Base-by-base conservation (phyloP, 2,888 invertebrate genomes). In the Trachelus stipa region DNA sequence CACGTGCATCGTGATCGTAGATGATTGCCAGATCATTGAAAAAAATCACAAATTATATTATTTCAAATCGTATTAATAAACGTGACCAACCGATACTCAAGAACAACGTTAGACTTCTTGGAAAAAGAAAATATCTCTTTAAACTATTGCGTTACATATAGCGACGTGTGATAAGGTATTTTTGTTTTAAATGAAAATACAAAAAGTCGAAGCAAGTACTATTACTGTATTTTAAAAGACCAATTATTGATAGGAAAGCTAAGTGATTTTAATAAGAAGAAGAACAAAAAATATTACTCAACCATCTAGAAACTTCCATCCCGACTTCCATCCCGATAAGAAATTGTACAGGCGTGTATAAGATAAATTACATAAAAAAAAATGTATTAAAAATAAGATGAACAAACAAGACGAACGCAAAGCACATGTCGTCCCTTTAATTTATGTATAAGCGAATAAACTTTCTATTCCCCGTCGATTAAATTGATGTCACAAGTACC, bases 391-490 rank as follows among this genome's bases (percentile, higher is more conserved):
- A 56, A 56, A 23, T 23, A 56, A 56, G 15, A 15, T 1, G 15
- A 23, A 40, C 15, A 15, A 15, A 15, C 15, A 40, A 40, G 15
- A 15, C 15, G 12, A 15, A 40, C 40, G 40, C 23, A 0, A 6
- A 40, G 23, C 0, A 23, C 9, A 56, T 23, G 9, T 23, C 23
- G 15, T 56, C 56, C 23, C 23, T 71, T 71, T 12, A 69, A 69
- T 77, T 77, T 34, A 12, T 4, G 12, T 12, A 12, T 56, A 74
- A 69, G 74, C 69, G 75, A 69, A 74, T 74, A 74, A 75, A 69
- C 77, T 74, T 77, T 77, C 40, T 71, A n/a, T 75, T 37, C 37
- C 30, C 69, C n/a, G 37, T 75, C 74, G 75, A 30, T 71, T 34
- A 69, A 33, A 74, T n/a, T 15, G 77, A 75, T 75, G 23, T 33